These are phyloP conservation scores for Coenobita brevimanus DNA, from an alignment of 1,140 invertebrate genomes.

Conservation along the genomic window DNA sequence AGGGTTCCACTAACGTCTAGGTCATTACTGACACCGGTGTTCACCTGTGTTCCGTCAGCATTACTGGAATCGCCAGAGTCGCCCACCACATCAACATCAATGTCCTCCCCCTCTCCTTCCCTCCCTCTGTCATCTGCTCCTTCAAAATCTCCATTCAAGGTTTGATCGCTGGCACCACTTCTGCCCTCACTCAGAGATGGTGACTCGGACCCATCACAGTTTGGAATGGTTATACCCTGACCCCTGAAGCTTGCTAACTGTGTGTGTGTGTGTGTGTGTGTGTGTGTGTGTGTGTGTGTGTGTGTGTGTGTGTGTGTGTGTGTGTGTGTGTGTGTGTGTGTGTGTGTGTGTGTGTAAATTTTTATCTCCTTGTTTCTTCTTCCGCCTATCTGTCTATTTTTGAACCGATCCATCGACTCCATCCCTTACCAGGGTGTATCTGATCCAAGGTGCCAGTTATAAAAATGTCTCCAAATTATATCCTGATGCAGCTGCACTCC, in stretches of 20 bases:
- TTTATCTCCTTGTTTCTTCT: too few species aligned
- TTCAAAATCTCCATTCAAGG: constrained; percentile 50
- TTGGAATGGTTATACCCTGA: constrained; percentile 52
- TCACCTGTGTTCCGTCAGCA: constrained; percentile 26
- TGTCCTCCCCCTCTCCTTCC: constrained; percentile 34
- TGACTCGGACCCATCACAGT: constrained; percentile 46
- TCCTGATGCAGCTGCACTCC: too few species aligned
- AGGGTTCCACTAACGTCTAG: constrained; percentile 41
- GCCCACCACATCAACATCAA: constrained; percentile 57
- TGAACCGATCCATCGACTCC: too few species aligned
- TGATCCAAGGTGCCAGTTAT: too few species aligned
- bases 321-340: too few species aligned
- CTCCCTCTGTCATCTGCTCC: constrained; percentile 16
- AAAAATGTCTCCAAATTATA: too few species aligned
- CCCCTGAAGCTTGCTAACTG: constrained; percentile 38
- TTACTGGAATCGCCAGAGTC: constrained; percentile 53
- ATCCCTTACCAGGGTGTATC: too few species aligned
- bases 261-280: too few species aligned
- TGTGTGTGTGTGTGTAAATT: too few species aligned
- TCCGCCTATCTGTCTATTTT: too few species aligned
- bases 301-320: too few species aligned
- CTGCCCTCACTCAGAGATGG: constrained; percentile 35
- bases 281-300: too few species aligned
- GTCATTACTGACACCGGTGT: constrained; percentile 21
- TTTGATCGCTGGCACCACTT: constrained; percentile 36